These are phyloP conservation scores for Carassius auratus DNA, from an alignment of 2,113 vertebrate genomes.

Conservation along the genomic window DNA sequence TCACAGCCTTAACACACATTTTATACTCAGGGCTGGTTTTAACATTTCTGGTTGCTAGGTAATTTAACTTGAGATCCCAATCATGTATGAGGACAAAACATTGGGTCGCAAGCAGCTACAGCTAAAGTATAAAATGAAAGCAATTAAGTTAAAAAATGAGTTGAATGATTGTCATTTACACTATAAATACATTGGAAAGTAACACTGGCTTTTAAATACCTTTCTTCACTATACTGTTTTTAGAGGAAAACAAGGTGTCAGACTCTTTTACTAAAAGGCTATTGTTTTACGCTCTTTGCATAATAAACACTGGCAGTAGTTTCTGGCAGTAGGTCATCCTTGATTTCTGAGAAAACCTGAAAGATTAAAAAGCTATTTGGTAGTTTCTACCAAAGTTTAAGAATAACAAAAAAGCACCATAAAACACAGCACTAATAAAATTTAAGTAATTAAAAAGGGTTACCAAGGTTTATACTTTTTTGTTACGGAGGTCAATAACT, in stretches of 20 bases:
- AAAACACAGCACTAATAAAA: no score
- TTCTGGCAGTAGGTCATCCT: no score
- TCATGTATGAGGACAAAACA: neutral
- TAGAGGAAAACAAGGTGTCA: neutral
- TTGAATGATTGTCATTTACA: neutral
- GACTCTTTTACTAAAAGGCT: neutral
- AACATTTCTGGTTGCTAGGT: slow-evolving; percentile 15
- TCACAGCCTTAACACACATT: slow-evolving; percentile 49
- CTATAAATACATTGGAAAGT: neutral
- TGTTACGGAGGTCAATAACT: neutral
- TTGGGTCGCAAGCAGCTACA: neutral
- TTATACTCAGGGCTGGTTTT: neutral
- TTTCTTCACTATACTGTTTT: neutral
- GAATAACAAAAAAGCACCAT: neutral
- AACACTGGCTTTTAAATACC: neutral
- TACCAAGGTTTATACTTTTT: no score
- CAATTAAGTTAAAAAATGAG: no score
- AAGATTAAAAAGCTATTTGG: no score
- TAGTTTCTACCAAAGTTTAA: no score
- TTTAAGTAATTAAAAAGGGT: no score
- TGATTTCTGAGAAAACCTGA: neutral
- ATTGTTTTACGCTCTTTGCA: neutral
- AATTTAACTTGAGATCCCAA: slow-evolving; percentile 8
- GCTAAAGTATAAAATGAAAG: no score
- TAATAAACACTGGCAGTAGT: neutral